Conservation (phyloP, 2,888 invertebrate genomes). For the Congeria kusceri region DNA sequence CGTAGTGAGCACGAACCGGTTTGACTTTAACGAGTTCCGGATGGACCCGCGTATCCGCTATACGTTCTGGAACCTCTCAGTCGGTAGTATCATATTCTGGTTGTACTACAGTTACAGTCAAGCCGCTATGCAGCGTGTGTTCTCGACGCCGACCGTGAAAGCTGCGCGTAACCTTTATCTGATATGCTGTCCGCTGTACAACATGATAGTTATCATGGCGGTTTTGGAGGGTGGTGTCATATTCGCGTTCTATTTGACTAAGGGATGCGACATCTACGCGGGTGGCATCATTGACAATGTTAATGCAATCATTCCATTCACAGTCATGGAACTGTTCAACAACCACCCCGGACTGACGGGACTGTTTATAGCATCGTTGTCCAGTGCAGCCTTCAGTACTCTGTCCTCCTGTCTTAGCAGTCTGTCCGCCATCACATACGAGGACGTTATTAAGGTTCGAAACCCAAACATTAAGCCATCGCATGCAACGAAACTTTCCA, state of each 20-base stretch:
- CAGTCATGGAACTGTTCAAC: conserved; percentile 25
- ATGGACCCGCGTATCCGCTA: conserved; percentile 24
- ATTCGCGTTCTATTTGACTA: conserved; percentile 24
- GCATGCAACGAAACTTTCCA: conserved; percentile 23
- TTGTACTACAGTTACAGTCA: conserved; percentile 12
- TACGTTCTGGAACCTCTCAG: conserved; percentile 28
- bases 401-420: conserved; percentile 41
- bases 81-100: conserved; percentile 26
- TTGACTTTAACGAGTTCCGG: conserved; percentile 16
- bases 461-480: conserved; percentile 11
- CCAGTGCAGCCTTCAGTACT: conserved; percentile 46
- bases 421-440: conserved; percentile 36
- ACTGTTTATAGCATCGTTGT: conserved; percentile 38
- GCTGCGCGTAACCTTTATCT: conserved; percentile 13
- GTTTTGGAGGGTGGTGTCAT: conserved; percentile 21
- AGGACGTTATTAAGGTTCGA: conserved; percentile 33
- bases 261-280: conserved; percentile 25
- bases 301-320: conserved; percentile 30
- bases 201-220: conserved; percentile 12
- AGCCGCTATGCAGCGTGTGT: conserved; percentile 28
- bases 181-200: conserved; percentile 20
- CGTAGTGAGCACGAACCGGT: not conserved
- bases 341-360: conserved; percentile 36
- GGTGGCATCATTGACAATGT: conserved; percentile 20
- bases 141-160: conserved; percentile 21